Conservation (phyloP, 1,140 invertebrate genomes). For the Chionoecetes opilio region DNA sequence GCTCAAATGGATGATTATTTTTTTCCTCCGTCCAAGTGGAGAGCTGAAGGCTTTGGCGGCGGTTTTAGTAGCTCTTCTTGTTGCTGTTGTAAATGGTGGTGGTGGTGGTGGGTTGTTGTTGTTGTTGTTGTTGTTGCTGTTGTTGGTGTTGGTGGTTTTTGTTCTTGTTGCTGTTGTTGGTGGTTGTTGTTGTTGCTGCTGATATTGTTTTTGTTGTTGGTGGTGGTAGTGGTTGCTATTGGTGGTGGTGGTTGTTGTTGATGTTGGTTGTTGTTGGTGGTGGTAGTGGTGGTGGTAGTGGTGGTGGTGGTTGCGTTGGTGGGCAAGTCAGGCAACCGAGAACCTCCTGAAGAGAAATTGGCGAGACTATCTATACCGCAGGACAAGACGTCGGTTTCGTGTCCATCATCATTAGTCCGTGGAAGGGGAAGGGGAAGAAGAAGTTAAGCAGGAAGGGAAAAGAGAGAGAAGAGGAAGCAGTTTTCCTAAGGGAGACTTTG, state of each 20-base stretch:
- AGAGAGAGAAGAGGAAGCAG: neutral
- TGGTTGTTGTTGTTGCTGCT: neutral
- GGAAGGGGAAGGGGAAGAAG: neutral
- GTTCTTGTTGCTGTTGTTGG: neutral
- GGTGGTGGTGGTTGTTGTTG: neutral
- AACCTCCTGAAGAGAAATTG: neutral
- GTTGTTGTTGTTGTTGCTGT: neutral
- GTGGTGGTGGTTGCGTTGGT: neutral
- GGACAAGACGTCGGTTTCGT: neutral
- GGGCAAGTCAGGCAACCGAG: neutral
- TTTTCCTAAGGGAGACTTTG: neutral
- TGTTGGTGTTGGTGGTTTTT: neutral
- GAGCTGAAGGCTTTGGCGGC: neutral
- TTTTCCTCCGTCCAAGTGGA: constrained; percentile 4
- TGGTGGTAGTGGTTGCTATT: neutral
- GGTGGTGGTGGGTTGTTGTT: neutral
- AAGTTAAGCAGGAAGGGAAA: neutral
- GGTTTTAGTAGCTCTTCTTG: too few species aligned
- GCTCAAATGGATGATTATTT: constrained; percentile 14
- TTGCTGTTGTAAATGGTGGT: too few species aligned
- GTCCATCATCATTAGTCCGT: neutral
- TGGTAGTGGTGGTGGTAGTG: neutral
- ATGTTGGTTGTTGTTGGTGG: neutral
- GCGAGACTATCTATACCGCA: neutral
- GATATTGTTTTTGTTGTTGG: too few species aligned